Evolutionary conservation across 2,888 invertebrate species (phyloP).

Genomic region (Seira ritae): DNA sequence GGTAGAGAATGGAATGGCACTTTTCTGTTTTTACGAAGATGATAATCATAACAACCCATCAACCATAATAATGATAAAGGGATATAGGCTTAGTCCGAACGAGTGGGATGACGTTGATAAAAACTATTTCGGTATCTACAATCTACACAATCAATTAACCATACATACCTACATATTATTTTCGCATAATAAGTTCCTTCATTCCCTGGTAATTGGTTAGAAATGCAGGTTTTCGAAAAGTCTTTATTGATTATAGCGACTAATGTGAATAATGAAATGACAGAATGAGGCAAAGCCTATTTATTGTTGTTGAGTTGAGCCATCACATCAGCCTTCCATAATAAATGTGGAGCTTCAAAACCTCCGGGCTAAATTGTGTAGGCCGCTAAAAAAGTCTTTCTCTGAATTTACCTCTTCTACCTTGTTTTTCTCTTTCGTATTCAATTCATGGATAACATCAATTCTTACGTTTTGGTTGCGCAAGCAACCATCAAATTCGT

Average conservation of each 20-base stretch:
- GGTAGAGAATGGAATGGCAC: too few relatives aligned
- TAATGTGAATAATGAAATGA: neutral
- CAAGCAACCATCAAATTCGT: neutral
- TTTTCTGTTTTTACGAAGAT: neutral
- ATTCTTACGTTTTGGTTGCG: neutral
- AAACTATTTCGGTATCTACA: neutral
- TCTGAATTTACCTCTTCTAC: too few relatives aligned
- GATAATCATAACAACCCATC: slow-evolving; percentile 3
- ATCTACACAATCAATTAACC: neutral
- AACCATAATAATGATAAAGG: neutral
- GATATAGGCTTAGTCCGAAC: neutral
- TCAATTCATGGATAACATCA: too few relatives aligned
- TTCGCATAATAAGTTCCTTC: neutral
- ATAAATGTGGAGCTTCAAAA: too few relatives aligned
- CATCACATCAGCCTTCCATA: too few relatives aligned
- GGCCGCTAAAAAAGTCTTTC: too few relatives aligned
- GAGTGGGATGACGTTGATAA: neutral
- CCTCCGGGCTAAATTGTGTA: too few relatives aligned
- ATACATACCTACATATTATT: too few relatives aligned
- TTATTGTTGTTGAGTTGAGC: too few relatives aligned
- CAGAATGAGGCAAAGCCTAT: too few relatives aligned
- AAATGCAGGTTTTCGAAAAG: neutral
- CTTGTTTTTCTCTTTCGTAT: too few relatives aligned
- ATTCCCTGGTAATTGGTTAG: neutral
- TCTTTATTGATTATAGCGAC: neutral